These are phyloP conservation scores for Pipistrellus pipistrellus DNA, from an alignment of 2,797 vertebrate species.

Conservation along the genomic window DNA sequence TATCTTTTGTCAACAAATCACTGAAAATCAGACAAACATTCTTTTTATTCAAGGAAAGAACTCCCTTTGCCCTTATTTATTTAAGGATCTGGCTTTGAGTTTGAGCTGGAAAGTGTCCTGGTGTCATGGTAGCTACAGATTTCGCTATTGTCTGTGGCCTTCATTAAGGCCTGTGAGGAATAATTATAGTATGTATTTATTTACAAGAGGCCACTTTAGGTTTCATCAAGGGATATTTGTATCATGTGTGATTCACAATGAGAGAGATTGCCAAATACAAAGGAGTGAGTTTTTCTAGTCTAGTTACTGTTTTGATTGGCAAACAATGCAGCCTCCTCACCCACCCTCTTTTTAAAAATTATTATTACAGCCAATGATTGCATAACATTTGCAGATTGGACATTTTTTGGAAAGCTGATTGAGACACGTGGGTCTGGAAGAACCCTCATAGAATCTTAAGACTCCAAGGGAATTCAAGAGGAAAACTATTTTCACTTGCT, in stretches of 20 bases:
- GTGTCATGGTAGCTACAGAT: background rate
- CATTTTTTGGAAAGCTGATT: conserved; percentile 52
- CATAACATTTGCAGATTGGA: conserved; percentile 78
- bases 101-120: conserved; percentile 27
- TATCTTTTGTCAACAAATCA: background rate
- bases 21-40: conserved; percentile 29
- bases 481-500: conserved; percentile 35
- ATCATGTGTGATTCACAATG: conserved; percentile 52
- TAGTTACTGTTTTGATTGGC: conserved; percentile 80
- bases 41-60: conserved; percentile 23
- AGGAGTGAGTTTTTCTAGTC: conserved; percentile 61
- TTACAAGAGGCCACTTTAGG: conserved; percentile 51
- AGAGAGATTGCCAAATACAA: conserved; percentile 63
- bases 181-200: conserved; percentile 40
- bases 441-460: conserved; percentile 60
- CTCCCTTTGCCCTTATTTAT: background rate
- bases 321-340: conserved; percentile 39
- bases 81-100: conserved; percentile 50
- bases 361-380: conserved; percentile 73
- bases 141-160: background rate
- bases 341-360: conserved; percentile 16
- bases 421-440: conserved; percentile 68
- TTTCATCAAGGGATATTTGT: conserved; percentile 65
- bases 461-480: conserved; percentile 44
- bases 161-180: background rate